phyloP scores from a whole-genome alignment of 2,797 vertebrate genomes.

The Carcharodon carcharias region DNA sequence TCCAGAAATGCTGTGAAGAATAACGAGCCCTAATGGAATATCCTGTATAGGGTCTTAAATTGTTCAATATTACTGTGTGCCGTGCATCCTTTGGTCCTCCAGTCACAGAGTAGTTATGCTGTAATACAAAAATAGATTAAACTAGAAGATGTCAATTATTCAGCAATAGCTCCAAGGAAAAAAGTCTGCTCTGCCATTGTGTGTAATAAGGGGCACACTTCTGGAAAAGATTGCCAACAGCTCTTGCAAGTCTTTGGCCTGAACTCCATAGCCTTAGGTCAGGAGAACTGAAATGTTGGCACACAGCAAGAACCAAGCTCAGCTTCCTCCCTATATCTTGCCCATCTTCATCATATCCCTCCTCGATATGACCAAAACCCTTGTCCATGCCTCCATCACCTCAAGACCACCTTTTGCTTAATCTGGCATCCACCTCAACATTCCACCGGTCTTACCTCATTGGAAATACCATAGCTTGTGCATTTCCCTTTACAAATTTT shows the following conservation, averaged over 20 bases:
- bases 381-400: not conserved
- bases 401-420: not conserved
- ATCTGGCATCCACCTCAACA: not conserved
- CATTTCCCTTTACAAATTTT: too few species aligned
- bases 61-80: slow-evolving; percentile 16
- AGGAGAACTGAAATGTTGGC: not conserved
- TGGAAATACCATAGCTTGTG: too few species aligned
- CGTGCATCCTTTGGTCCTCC: not conserved
- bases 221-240: not conserved
- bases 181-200: not conserved
- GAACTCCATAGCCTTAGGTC: not conserved
- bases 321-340: not conserved
- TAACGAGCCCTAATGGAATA: slow-evolving; percentile 51
- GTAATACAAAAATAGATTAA: not conserved
- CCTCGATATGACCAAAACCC: not conserved
- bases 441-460: not conserved
- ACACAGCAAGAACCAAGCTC: not conserved
- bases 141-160: not conserved
- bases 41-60: slow-evolving; percentile 44
- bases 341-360: not conserved
- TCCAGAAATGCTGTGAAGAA: slow-evolving; percentile 50
- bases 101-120: not conserved
- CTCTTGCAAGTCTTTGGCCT: not conserved
- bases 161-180: not conserved
- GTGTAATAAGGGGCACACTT: not conserved